phyloP scores from a whole-genome alignment of 2,888 invertebrate species.

The Halictus quadricinctus region DNA sequence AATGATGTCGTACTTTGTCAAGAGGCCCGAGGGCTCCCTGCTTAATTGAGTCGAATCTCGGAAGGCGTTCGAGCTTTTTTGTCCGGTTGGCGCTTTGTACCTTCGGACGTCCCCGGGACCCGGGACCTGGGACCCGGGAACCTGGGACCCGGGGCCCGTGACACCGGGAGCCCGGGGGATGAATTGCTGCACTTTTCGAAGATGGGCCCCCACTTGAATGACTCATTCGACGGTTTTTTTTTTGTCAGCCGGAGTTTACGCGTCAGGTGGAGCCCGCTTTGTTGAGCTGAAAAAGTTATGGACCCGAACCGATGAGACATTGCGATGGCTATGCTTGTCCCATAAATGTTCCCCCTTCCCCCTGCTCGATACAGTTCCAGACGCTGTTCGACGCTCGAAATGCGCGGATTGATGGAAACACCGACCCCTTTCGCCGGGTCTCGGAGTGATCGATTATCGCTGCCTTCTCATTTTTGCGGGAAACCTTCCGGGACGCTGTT shows the following conservation, averaged over 20 bases:
- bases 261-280: constrained; percentile 3
- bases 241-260: not conserved
- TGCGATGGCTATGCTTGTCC: not conserved
- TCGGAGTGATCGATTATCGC: not conserved
- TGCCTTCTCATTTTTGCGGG: too few relatives aligned
- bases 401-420: not conserved
- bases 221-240: not conserved
- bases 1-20: constrained; percentile 81
- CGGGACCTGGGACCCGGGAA: not conserved
- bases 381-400: not conserved
- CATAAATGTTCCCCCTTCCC: not conserved
- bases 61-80: constrained; percentile 65
- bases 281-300: not conserved
- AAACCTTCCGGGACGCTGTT: too few relatives aligned
- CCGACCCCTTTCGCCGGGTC: not conserved
- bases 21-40: constrained; percentile 59
- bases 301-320: not conserved
- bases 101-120: not conserved
- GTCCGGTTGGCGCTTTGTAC: constrained; percentile 39
- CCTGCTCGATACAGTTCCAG: not conserved
- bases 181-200: constrained; percentile 7
- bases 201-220: not conserved
- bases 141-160: too few relatives aligned
- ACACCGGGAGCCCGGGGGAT: not conserved
- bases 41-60: constrained; percentile 80